These are phyloP conservation scores for Cyprinodon diabolis DNA, from an alignment of 2,797 vertebrate species.

Conservation along the genomic window DNA sequence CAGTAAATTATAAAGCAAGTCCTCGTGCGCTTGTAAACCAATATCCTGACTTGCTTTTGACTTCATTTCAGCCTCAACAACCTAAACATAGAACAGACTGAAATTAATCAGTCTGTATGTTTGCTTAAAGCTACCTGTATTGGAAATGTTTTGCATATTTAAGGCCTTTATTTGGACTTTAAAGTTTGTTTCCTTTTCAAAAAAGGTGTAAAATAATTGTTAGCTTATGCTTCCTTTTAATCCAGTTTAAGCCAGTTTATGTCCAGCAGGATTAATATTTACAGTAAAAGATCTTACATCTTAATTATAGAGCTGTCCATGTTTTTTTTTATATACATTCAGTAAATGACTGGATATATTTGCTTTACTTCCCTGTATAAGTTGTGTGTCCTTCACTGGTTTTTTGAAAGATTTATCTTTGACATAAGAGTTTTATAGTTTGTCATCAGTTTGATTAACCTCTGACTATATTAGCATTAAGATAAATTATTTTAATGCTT, in stretches of 20 bases:
- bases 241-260: neutral
- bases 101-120: neutral
- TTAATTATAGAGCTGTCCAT: neutral
- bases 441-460: neutral
- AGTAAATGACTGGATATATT: neutral
- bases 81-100: neutral
- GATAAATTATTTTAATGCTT: neutral
- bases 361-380: neutral
- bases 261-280: neutral
- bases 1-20: slow-evolving; percentile 24
- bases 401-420: neutral
- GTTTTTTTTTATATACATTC: neutral
- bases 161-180: neutral
- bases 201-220: neutral
- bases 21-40: slow-evolving; percentile 20
- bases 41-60: slow-evolving; percentile 24
- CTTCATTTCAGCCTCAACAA: neutral
- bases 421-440: neutral
- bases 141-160: neutral
- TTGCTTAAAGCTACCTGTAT: neutral
- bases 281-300: neutral
- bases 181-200: neutral
- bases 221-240: neutral
- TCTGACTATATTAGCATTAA: neutral
- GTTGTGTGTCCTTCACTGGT: neutral